A percentile compares a stretch with the other conserved stretches of the same genome.
Evolutionary conservation across 2,888 invertebrate genomes (phyloP).

Genomic region (Blastobasis lacticolella): DNA sequence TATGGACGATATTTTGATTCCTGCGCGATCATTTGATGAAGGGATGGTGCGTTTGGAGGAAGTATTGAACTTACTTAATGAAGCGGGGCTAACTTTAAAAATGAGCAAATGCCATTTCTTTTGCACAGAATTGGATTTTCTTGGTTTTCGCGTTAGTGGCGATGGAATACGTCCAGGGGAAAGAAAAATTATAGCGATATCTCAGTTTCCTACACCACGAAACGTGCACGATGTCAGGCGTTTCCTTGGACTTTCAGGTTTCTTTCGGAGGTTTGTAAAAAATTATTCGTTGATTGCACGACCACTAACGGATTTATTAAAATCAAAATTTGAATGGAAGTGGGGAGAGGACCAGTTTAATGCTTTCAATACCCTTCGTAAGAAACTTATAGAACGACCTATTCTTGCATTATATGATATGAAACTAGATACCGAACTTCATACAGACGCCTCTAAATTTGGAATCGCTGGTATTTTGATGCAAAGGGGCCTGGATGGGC

Average conservation of each 20-base stretch:
- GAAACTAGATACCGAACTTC: slow-evolving; percentile 17
- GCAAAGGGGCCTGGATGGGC: slow-evolving; percentile 11
- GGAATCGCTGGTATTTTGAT: slow-evolving; percentile 27
- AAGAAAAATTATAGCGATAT: slow-evolving; percentile 16
- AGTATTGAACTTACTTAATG: neutral
- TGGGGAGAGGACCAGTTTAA: neutral
- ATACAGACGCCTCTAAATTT: slow-evolving; percentile 29
- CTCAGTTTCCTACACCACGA: slow-evolving; percentile 15
- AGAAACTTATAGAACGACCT: slow-evolving; percentile 6
- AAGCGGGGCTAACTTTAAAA: slow-evolving; percentile 10
- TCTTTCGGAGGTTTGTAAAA: slow-evolving; percentile 22
- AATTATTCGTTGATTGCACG: slow-evolving; percentile 17
- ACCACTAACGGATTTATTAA: slow-evolving; percentile 18
- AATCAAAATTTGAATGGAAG: slow-evolving; percentile 3
- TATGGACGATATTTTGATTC: slow-evolving; percentile 14
- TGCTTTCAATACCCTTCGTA: neutral
- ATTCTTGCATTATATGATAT: slow-evolving; percentile 23
- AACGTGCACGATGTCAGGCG: slow-evolving; percentile 17
- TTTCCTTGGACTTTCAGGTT: slow-evolving; percentile 22
- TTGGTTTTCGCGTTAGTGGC: slow-evolving; percentile 18
- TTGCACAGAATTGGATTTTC: slow-evolving; percentile 15
- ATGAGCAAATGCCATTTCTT: slow-evolving; percentile 19
- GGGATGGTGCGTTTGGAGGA: slow-evolving; percentile 5
- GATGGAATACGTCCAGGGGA: slow-evolving; percentile 18
- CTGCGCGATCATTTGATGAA: slow-evolving; percentile 7